Evolutionary conservation across 2,888 invertebrate species (phyloP), one percentile per base, ranked within the genome.

Genomic region (Brassicogethes aeneus): DNA sequence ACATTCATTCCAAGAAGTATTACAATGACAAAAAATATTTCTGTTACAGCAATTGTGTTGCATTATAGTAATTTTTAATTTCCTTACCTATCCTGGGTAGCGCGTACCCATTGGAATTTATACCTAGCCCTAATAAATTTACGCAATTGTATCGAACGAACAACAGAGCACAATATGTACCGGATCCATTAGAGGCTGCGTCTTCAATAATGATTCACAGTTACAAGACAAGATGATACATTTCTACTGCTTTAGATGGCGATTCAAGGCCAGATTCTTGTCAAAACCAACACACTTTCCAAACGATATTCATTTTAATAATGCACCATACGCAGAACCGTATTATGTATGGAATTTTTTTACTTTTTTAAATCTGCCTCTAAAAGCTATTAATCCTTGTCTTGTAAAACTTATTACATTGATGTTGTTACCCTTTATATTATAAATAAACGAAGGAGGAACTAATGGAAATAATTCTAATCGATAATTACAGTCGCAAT

Each of bases 301-400:
- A 35, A 35, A 38, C 41, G 44, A 39, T 43, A 37, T 41, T 43
- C 41, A 46, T 46, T 43, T 46, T 41, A 46, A 46, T 46, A 44
- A 46, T 46, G 46, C 42, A 46, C 44, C 34, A 42, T 40, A 40
- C 23, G 16, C 37, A 39, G 44, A 40, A 44, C 23, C 23, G 23
- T 23, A 23, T 10, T 5, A 23, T 23, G 5, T 10, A 5, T 7
- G 5, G 5, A 7, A 7, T 7, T 23, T 23, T 23, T 23, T 10
- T 7, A 23, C 10, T 23, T 23, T 23, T 23, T 23, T 23, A 10
- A 23, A 23, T 7, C 23, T n/a, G n/a, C n/a, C n/a, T n/a, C n/a
- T n/a, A n/a, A n/a, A n/a, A n/a, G n/a, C n/a, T n/a, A n/a, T n/a
- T n/a, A n/a, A n/a, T n/a, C n/a, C n/a, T n/a, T n/a, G n/a, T n/a